A percentile compares a stretch with the other conserved stretches of the same genome.
Conservation (phyloP, 2,113 vertebrate genomes). For the Pungitius pungitius region DNA sequence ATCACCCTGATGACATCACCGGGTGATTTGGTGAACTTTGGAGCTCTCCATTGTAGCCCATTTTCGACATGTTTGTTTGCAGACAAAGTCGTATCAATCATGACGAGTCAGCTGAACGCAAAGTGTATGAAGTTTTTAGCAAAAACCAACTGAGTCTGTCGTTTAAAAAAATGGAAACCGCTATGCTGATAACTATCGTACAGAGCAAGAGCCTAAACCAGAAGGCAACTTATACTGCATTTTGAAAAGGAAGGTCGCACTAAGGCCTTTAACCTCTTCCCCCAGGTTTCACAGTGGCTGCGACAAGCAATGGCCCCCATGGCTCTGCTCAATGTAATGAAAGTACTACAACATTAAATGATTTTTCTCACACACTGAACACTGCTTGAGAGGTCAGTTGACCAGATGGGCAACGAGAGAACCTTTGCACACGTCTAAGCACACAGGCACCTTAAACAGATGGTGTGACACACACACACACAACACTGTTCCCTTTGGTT, state of each 20-base stretch:
- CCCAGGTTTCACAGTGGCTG: neutral
- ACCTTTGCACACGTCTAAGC: constrained; percentile 64
- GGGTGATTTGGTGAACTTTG: neutral
- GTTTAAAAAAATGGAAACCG: neutral
- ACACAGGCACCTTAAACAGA: constrained; percentile 54
- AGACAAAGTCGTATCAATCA: neutral
- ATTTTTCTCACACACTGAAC: constrained; percentile 25
- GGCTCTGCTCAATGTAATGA: neutral
- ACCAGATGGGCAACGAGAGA: constrained; percentile 53
- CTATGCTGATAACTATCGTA: neutral
- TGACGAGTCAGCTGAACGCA: neutral
- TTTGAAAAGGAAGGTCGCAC: neutral
- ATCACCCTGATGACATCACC: neutral
- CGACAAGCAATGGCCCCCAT: neutral
- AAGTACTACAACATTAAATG: constrained; percentile 8
- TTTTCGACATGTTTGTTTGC: no score
- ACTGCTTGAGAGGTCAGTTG: constrained; percentile 41
- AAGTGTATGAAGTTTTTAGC: no score
- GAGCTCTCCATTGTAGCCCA: neutral
- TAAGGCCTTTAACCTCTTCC: neutral
- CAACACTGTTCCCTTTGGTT: constrained; percentile 29
- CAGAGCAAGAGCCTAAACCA: neutral
- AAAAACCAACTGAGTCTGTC: no score
- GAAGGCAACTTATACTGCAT: neutral
- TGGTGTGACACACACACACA: constrained; percentile 37